Evolutionary conservation across 1,140 invertebrate species (phyloP).

Genomic region (Lepidurus arcticus): DNA sequence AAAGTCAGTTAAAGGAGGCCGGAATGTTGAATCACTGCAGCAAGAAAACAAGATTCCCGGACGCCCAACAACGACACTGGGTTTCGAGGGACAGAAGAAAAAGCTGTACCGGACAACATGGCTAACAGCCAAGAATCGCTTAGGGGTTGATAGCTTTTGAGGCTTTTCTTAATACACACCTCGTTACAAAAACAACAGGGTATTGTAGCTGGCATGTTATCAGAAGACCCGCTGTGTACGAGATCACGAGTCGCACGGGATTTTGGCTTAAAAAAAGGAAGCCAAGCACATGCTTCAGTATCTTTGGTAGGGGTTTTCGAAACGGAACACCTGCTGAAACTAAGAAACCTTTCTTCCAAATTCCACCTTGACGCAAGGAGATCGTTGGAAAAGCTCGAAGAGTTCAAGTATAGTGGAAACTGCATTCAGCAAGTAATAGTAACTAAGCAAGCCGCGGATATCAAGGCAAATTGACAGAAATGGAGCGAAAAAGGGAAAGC

Average conservation of each 20-base stretch:
- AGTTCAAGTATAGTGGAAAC: no score
- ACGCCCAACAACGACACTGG: neutral
- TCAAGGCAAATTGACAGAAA: neutral
- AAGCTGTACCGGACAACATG: neutral
- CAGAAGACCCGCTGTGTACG: neutral
- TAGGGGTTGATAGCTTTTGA: conserved; percentile 14
- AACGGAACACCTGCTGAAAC: neutral
- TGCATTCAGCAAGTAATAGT: neutral
- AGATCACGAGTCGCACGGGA: neutral
- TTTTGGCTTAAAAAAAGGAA: neutral
- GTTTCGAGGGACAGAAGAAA: neutral
- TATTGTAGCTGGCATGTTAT: conserved; percentile 6
- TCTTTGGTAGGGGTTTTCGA: neutral
- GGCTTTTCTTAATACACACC: neutral
- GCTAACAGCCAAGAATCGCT: neutral
- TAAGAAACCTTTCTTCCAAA: neutral
- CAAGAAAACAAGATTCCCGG: neutral
- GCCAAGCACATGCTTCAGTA: no score
- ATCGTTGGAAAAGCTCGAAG: neutral
- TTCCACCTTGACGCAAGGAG: neutral
- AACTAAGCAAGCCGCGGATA: neutral
- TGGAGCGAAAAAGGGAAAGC: neutral
- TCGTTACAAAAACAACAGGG: neutral
- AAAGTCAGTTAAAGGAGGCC: neutral
- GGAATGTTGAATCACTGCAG: neutral